A percentile compares a stretch with the other conserved stretches of the same genome.
Conservation (phyloP, 2,888 invertebrate species). For the Rhabditoides inermis region DNA sequence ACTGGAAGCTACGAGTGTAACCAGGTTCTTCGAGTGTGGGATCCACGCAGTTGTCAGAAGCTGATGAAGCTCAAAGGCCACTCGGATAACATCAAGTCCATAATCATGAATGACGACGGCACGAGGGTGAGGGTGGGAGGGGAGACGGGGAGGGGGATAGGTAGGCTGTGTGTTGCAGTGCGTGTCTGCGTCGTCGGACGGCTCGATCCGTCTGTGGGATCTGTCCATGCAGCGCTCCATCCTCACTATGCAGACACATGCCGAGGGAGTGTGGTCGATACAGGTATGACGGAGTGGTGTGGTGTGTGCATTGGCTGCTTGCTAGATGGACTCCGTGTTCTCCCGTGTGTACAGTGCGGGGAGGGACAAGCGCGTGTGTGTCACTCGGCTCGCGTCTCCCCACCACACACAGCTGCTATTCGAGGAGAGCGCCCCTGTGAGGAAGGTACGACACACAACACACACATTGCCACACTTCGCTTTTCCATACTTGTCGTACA, state of each 20-base stretch:
- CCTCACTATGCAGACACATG: constrained; percentile 83
- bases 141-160: background rate
- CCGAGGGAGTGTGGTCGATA: constrained; percentile 92
- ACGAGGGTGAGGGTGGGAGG: constrained; percentile 57
- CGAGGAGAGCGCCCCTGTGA: constrained; percentile 80
- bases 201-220: constrained; percentile 92
- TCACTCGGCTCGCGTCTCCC: constrained; percentile 78
- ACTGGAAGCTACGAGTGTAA: background rate
- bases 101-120: constrained; percentile 88
- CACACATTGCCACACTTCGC: too few relatives aligned
- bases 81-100: constrained; percentile 88
- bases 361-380: constrained; percentile 78
- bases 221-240: constrained; percentile 86
- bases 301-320: too few relatives aligned
- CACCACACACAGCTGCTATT: constrained; percentile 76
- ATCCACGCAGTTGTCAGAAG: constrained; percentile 85
- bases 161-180: constrained; percentile 62
- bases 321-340: constrained; percentile 83
- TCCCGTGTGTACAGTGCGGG: constrained; percentile 90
- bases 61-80: constrained; percentile 93
- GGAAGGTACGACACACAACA: too few relatives aligned
- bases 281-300: too few relatives aligned
- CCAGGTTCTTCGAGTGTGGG: constrained; percentile 81
- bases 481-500: too few relatives aligned
- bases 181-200: constrained; percentile 93